Conservation (phyloP, 1,140 invertebrate genomes). For the Drosophila pruinosa region DNA sequence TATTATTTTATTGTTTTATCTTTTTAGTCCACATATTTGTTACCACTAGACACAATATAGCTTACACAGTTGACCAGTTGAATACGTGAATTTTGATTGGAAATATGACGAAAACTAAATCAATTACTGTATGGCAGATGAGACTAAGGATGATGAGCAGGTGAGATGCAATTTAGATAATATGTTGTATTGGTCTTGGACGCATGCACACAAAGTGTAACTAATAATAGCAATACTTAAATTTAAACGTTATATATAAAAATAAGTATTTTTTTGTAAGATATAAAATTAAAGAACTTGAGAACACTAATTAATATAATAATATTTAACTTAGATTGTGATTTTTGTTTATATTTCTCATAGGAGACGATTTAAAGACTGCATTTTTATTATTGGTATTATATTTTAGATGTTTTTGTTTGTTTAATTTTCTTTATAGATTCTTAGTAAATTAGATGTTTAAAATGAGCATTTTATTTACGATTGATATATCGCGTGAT, state of each 20-base stretch:
- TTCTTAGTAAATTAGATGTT: slow-evolving; percentile 56
- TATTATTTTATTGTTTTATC: slow-evolving; percentile 28
- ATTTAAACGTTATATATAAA: slow-evolving; percentile 74
- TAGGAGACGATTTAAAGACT: slow-evolving; percentile 4
- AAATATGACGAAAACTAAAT: not conserved
- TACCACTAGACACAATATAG: slow-evolving; percentile 72
- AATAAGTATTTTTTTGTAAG: slow-evolving; percentile 60
- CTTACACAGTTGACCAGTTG: slow-evolving; percentile 59
- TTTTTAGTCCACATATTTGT: slow-evolving; percentile 30
- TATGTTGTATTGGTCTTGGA: slow-evolving; percentile 55
- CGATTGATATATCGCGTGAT: slow-evolving; percentile 19
- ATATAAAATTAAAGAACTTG: slow-evolving; percentile 66
- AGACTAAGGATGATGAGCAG: not conserved
- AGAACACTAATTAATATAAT: slow-evolving; percentile 52
- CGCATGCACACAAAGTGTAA: slow-evolving; percentile 70
- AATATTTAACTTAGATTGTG: slow-evolving; percentile 54
- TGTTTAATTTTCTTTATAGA: slow-evolving; percentile 44
- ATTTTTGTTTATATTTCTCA: slow-evolving; percentile 38
- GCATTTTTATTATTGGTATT: slow-evolving; percentile 40
- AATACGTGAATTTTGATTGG: slow-evolving; percentile 25
- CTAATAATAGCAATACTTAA: slow-evolving; percentile 78
- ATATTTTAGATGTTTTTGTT: slow-evolving; percentile 34
- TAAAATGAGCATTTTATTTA: slow-evolving; percentile 69
- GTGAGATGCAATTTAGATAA: not conserved
- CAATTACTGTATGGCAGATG: not conserved